phyloP scores from a whole-genome alignment of 2,888 invertebrate species.

The Perizoma flavofasciatum region DNA sequence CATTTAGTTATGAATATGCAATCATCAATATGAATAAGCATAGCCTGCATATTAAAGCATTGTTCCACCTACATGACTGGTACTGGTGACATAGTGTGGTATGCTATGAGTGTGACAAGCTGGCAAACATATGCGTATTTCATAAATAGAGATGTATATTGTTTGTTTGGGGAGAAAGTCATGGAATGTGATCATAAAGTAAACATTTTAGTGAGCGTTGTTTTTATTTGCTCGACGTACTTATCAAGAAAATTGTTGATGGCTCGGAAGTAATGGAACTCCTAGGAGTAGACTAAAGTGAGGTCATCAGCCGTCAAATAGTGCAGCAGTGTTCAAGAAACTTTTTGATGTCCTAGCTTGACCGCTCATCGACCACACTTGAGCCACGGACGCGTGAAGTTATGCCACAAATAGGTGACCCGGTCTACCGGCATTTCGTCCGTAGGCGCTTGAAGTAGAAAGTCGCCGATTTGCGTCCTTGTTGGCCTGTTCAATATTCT shows the following conservation, averaged over 20 bases:
- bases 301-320: too few species aligned
- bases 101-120: conserved; percentile 16
- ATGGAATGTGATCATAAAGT: neutral
- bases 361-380: conserved; percentile 44
- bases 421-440: conserved; percentile 64
- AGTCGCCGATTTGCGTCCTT: conserved; percentile 68
- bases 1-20: conserved; percentile 60
- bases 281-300: neutral
- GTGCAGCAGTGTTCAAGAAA: too few species aligned
- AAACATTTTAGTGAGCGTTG: neutral
- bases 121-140: conserved; percentile 1
- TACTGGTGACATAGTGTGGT: conserved; percentile 27
- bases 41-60: conserved; percentile 41
- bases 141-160: conserved; percentile 10
- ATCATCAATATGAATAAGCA: conserved; percentile 55
- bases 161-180: conserved; percentile 14
- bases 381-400: conserved; percentile 42
- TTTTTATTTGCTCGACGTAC: too few species aligned
- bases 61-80: conserved; percentile 63
- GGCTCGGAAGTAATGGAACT: neutral
- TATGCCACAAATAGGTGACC: conserved; percentile 66
- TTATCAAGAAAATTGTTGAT: too few species aligned
- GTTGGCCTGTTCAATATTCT: conserved; percentile 42
- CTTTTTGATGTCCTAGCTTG: conserved; percentile 13
- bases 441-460: conserved; percentile 65